Evolutionary conservation across 2,888 invertebrate species (phyloP), one percentile per base, ranked within the genome.

Genomic region (Nomada lathburiana): DNA sequence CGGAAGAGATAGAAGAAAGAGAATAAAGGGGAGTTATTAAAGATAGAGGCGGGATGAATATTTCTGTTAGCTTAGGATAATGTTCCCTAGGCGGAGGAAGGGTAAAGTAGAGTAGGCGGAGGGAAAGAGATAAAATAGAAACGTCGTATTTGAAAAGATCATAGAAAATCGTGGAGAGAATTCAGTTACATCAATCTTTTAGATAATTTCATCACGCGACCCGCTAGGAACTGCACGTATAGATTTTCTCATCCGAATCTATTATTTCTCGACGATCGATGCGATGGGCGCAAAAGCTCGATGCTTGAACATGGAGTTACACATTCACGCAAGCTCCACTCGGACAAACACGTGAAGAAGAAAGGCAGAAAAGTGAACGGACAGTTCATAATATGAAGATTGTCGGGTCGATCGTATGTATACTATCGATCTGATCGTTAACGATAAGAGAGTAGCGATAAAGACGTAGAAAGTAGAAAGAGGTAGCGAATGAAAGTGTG

Each of bases 241-340:
- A 36, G 36, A 36, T 36, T 36, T 0, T 5, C 36, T 36, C 36
- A 5, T 36, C 36, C 63, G 42, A 44, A 44, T 23, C 44, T 10
- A 73, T 74, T 67, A 55, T 71, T 47, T 57, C 57, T 74, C 50
- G 29, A 42, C 73, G 70, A 62, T 59, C 59, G 47, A 59, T 71
- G 76, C 74, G 78, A 78, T 69, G 78, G 77, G 71, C 62, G 67
- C 76, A 73, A 69, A 87, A 86, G 86, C 83, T 79, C 83, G 76
- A 80, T 80, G 84, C 83, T 85, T 77, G 71, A 80, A 80, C 79
- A 85, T 88, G 82, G 64, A 88, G 85, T 89, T 88, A 89, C 85
- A 90, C 90, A 92, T 92, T 91, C 92, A 92, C 91, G 90, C 83
- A 92, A 93, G 92, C 92, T 92, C 87, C 91, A 92, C 90, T 92